phyloP scores from a whole-genome alignment of 2,888 invertebrate species.

The Morpho helenor region DNA sequence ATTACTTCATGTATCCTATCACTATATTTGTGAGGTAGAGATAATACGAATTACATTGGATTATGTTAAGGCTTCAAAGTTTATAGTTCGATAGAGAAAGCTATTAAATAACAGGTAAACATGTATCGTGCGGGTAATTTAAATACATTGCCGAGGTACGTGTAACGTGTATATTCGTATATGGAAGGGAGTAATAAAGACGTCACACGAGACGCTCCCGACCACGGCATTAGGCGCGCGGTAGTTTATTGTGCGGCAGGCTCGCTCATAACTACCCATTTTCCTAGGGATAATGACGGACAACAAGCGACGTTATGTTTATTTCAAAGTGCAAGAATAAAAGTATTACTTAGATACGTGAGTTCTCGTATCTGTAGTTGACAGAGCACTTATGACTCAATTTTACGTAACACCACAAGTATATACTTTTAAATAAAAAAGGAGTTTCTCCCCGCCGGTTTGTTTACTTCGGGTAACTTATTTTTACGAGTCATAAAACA shows the following conservation, averaged over 20 bases:
- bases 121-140: slow-evolving; percentile 19
- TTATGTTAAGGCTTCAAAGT: too few relatives aligned
- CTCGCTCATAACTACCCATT: slow-evolving; percentile 72
- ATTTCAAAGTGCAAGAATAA: slow-evolving; percentile 56
- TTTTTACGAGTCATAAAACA: slow-evolving; percentile 15
- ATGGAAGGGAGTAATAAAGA: slow-evolving; percentile 50
- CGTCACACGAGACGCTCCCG: slow-evolving; percentile 47
- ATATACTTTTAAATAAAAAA: slow-evolving; percentile 1
- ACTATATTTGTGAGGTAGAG: too few relatives aligned
- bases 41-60: too few relatives aligned
- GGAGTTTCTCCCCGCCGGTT: slow-evolving; percentile 8
- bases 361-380: neutral
- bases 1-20: too few relatives aligned
- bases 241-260: slow-evolving; percentile 67
- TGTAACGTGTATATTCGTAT: slow-evolving; percentile 27
- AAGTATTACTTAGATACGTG: slow-evolving; percentile 42
- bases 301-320: slow-evolving; percentile 63
- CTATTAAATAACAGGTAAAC: neutral
- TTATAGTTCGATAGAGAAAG: too few relatives aligned
- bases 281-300: slow-evolving; percentile 63
- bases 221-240: slow-evolving; percentile 61
- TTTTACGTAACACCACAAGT: slow-evolving; percentile 1
- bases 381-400: slow-evolving; percentile 3
- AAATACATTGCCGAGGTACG: slow-evolving; percentile 26
- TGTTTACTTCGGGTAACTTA: slow-evolving; percentile 16